Evolutionary conservation across 2,113 vertebrate species (phyloP).

Genomic region (Blennius ocellaris): DNA sequence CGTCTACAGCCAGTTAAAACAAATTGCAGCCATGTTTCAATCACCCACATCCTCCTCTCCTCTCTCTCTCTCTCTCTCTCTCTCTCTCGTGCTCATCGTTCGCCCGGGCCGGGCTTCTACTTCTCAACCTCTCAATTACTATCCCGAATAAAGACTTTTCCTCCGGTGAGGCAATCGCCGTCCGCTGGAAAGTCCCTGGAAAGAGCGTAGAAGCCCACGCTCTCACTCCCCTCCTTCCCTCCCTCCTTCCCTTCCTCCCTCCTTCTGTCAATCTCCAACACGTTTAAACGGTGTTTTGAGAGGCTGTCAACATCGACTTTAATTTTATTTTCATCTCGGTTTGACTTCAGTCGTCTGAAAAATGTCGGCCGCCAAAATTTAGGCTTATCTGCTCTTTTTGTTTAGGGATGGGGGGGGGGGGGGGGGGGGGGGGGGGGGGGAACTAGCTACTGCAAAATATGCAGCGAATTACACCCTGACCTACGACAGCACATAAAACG

Average conservation of each 20-base stretch:
- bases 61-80: too few relatives aligned
- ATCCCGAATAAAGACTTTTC: slow-evolving; percentile 79
- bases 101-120: slow-evolving; percentile 59
- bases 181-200: slow-evolving; percentile 72
- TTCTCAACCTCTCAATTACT: slow-evolving; percentile 75
- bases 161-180: slow-evolving; percentile 63
- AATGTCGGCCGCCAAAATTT: neutral
- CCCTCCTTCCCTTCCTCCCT: too few relatives aligned
- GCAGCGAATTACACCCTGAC: slow-evolving; percentile 22
- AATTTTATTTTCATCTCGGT: slow-evolving; percentile 23
- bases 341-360: slow-evolving; percentile 16
- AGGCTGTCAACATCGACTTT: slow-evolving; percentile 29
- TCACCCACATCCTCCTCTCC: slow-evolving; percentile 70
- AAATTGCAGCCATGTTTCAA: slow-evolving; percentile 81
- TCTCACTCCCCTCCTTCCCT: too few relatives aligned
- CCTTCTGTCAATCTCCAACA: slow-evolving; percentile 2
- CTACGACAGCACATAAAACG: too few relatives aligned
- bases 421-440: too few relatives aligned
- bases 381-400: slow-evolving; percentile 8
- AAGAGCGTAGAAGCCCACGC: too few relatives aligned
- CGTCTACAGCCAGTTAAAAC: slow-evolving; percentile 85
- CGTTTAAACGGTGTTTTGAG: slow-evolving; percentile 29
- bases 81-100: too few relatives aligned
- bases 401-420: too few relatives aligned
- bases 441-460: slow-evolving; percentile 28